phyloP scores from a whole-genome alignment of 2,797 vertebrate species.

The Pipistrellus nathusii region DNA sequence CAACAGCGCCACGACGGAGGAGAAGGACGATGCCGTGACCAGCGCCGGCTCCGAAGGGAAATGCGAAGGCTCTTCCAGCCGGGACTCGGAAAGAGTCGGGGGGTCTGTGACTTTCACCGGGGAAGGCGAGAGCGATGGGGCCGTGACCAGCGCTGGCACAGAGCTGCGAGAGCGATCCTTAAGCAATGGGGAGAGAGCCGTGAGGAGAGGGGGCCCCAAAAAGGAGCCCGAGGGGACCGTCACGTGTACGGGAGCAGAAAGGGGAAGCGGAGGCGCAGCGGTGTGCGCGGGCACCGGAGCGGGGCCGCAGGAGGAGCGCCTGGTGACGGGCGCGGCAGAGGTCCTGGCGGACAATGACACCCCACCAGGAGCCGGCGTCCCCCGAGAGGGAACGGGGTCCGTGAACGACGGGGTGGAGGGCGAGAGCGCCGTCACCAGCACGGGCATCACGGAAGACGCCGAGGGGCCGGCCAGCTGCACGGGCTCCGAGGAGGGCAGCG shows the following conservation, averaged over 20 bases:
- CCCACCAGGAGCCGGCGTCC: constrained; percentile 52
- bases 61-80: constrained; percentile 73
- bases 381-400: constrained; percentile 83
- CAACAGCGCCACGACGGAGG: constrained; percentile 84
- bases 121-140: constrained; percentile 87
- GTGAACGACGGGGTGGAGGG: constrained; percentile 78
- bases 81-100: constrained; percentile 74
- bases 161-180: constrained; percentile 83
- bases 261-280: constrained; percentile 80
- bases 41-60: constrained; percentile 90
- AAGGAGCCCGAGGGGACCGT: constrained; percentile 87
- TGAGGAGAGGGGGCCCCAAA: constrained; percentile 61
- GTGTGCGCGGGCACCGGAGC: constrained; percentile 73
- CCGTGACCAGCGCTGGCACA: constrained; percentile 89
- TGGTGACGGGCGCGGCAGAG: constrained; percentile 78
- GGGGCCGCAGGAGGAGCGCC: constrained; percentile 61
- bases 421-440: constrained; percentile 89
- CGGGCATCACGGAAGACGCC: constrained; percentile 88
- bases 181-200: constrained; percentile 69
- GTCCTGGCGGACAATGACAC: constrained; percentile 56
- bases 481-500: constrained; percentile 84
- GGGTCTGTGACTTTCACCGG: constrained; percentile 80
- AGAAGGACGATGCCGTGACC: constrained; percentile 91
- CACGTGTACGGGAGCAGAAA: constrained; percentile 87
- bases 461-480: constrained; percentile 85